phyloP scores from a whole-genome alignment of 1,140 invertebrate genomes.

The Sycophila sp. region DNA sequence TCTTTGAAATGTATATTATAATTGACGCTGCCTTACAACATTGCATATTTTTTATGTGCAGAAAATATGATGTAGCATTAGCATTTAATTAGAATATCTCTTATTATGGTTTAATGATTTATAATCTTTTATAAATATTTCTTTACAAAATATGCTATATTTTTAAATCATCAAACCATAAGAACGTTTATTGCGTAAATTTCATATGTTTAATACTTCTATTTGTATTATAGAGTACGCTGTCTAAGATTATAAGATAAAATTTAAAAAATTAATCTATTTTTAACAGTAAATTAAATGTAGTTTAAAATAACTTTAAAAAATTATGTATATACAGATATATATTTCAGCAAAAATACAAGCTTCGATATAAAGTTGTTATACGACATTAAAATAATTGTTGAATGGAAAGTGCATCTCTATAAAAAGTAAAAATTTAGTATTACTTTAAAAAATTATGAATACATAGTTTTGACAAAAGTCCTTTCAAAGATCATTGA shows the following conservation, averaged over 20 bases:
- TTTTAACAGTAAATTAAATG: constrained; percentile 5
- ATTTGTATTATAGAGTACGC: constrained; percentile 10
- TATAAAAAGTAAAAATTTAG: neutral
- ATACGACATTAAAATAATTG: neutral
- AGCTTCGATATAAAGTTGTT: neutral
- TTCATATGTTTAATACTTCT: neutral
- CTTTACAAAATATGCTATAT: constrained; percentile 6
- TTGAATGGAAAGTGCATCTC: neutral
- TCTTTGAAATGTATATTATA: constrained; percentile 23
- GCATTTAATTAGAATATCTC: constrained; percentile 9
- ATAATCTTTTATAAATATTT: constrained; percentile 18
- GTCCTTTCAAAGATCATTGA: neutral
- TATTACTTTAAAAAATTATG: neutral
- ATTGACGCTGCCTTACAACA: constrained; percentile 28
- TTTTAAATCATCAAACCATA: constrained; percentile 6
- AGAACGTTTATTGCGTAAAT: constrained; percentile 2
- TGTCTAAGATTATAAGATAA: neutral
- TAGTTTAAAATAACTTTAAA: neutral
- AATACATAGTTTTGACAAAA: neutral
- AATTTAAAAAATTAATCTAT: neutral
- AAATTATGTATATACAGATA: neutral
- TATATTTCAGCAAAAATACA: neutral
- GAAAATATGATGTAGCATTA: constrained; percentile 18
- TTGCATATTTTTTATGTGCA: constrained; percentile 5
- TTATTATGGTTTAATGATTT: constrained; percentile 8